These are phyloP conservation scores for Mungos mungo DNA, from an alignment of 2,113 vertebrate species.

Conservation along the genomic window DNA sequence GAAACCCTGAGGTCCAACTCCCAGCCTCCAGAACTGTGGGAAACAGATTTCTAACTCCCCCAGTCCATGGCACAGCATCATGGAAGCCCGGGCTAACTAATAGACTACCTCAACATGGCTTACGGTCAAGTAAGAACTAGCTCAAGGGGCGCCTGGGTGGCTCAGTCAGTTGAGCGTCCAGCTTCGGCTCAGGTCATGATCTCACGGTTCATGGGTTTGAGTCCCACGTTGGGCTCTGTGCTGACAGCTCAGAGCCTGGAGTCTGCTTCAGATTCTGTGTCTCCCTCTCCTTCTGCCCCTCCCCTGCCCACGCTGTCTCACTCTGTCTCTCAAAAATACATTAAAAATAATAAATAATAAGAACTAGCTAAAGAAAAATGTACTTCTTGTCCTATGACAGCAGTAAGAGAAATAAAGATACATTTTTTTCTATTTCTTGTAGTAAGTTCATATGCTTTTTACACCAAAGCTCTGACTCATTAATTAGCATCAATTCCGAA, in stretches of 20 bases:
- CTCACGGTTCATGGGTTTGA: too few species aligned
- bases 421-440: background rate
- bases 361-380: background rate
- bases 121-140: conserved; percentile 29
- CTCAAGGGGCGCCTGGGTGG: background rate
- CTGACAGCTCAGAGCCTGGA: too few species aligned
- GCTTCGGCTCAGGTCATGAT: too few species aligned
- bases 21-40: background rate
- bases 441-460: conserved; percentile 61
- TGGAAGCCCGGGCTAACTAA: background rate
- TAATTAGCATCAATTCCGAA: conserved; percentile 58
- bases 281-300: too few species aligned
- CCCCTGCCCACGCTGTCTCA: too few species aligned
- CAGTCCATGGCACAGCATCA: background rate
- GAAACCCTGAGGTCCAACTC: background rate
- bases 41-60: background rate
- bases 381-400: conserved; percentile 48
- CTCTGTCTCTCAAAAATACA: too few species aligned
- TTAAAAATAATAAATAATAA: too few species aligned
- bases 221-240: too few species aligned
- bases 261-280: too few species aligned
- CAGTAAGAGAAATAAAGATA: background rate
- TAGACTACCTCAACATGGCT: background rate
- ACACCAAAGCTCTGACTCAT: conserved; percentile 64
- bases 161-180: too few species aligned